Percentiles rank a stretch among this genome's conserved stretches.
These are phyloP conservation scores for Whitmania pigra DNA, from an alignment of 1,140 invertebrate species.

Conservation along the genomic window DNA sequence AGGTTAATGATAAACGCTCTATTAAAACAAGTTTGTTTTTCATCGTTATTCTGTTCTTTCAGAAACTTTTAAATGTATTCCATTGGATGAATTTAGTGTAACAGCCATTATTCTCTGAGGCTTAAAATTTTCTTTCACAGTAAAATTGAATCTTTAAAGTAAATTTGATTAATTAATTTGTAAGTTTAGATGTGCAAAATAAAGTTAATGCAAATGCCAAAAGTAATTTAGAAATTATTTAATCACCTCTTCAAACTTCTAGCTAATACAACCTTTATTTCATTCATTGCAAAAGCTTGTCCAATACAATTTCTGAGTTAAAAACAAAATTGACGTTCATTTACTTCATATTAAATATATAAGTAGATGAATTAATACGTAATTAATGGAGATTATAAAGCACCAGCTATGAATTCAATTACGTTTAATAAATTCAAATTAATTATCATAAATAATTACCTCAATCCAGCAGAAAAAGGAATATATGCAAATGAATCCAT, in stretches of 20 bases:
- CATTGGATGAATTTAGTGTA: not conserved
- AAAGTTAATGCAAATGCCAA: not conserved
- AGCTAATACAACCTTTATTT: slow-evolving; percentile 32
- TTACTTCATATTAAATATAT: no score
- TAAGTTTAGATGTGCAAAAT: not conserved
- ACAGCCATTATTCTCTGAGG: not conserved
- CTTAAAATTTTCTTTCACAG: not conserved
- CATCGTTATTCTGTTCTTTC: not conserved
- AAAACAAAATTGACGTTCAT: no score
- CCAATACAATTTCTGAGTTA: slow-evolving; percentile 32
- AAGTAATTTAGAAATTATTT: not conserved
- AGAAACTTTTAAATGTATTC: slow-evolving; percentile 1
- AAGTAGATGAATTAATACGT: no score
- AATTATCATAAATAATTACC: not conserved
- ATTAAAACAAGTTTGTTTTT: no score
- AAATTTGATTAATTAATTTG: not conserved
- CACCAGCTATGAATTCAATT: no score
- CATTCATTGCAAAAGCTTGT: slow-evolving; percentile 34
- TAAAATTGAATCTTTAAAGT: not conserved
- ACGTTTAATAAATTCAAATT: no score
- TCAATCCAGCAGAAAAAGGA: not conserved
- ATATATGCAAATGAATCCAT: not conserved
- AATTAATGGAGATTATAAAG: no score
- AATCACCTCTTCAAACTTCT: slow-evolving; percentile 23
- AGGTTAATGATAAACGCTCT: no score